Base-by-base conservation (phyloP, 2,888 invertebrate genomes). In the Megalurothrips usitatus region DNA sequence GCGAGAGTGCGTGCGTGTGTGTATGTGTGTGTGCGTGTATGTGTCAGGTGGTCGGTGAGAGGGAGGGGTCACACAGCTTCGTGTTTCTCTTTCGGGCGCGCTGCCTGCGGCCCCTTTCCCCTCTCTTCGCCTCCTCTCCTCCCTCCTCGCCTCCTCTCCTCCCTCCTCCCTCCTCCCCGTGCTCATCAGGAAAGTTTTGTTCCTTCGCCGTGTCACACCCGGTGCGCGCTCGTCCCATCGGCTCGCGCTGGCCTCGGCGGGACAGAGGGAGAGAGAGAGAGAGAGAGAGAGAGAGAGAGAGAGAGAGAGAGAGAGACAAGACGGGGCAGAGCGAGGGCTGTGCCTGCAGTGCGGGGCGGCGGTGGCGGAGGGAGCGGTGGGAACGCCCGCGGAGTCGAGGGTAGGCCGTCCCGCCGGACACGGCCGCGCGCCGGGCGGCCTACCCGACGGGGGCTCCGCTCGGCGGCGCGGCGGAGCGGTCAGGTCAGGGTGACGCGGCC, bases 141-240 rank as follows among this genome's bases (percentile, higher is more conserved):
- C 58, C 19, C 1, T 14, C 68, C 26, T 6, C 19, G 14, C 58
- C 58, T 12, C 49, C 49, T 12, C 49, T 49, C n/a, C 52, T 19
- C 52, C 52, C 52, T 14, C 58, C 58, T n/a, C 58, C 19, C 1
- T 14, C 68, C 26, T 6, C 19, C 58, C 58, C 58, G n/a, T 58
- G 58, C 17, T 58, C 58, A 58, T 58, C 58, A 58, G 58, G 58
- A 58, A 58, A 58, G 58, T 58, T 58, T 58, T 58, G 58, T 58
- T n/a, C 58, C 58, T 58, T n/a, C 58, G 19, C 58, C 58, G 58
- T 58, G 58, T 58, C 58, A 58, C 58, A 43, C 58, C 17, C 58
- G 58, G 19, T 17, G 58, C 58, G 58, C 17, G 58, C 52, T 19
- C 14, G 14, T 17, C 58, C 58, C 52, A 19, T 17, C 14, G 52